Conservation (phyloP, 2,797 vertebrate genomes). For the Percopsis omiscomaycus region DNA sequence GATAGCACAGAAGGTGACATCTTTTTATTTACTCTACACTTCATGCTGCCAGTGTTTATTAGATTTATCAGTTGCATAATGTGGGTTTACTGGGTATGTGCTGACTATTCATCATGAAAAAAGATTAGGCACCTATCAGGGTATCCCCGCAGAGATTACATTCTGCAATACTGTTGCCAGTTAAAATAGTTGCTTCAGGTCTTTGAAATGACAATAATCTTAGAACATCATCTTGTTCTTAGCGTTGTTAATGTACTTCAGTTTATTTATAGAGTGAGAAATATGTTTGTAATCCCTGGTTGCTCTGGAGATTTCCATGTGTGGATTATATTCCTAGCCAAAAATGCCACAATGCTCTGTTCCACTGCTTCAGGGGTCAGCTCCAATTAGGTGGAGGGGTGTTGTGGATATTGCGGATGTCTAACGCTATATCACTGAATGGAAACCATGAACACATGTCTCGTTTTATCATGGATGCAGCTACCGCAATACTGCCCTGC, state of each 20-base stretch:
- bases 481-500: not conserved
- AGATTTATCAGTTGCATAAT: slow-evolving; percentile 37
- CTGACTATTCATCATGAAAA: no score
- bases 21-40: slow-evolving; percentile 32
- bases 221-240: slow-evolving; percentile 17
- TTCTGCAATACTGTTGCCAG: not conserved
- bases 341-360: slow-evolving; percentile 40
- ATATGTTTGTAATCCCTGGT: slow-evolving; percentile 38
- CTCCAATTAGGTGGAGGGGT: slow-evolving; percentile 35
- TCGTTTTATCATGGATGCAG: not conserved
- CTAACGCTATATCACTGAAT: slow-evolving; percentile 33
- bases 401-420: slow-evolving; percentile 8
- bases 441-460: slow-evolving; percentile 22
- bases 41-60: not conserved
- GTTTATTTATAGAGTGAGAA: slow-evolving; percentile 52
- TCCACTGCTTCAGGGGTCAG: slow-evolving; percentile 24
- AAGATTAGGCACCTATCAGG: not conserved
- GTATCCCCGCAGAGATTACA: not conserved
- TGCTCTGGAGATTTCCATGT: slow-evolving; percentile 43
- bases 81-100: slow-evolving; percentile 17
- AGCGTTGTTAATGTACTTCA: slow-evolving; percentile 34
- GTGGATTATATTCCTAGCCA: slow-evolving; percentile 45
- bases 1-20: slow-evolving; percentile 88
- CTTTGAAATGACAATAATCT: slow-evolving; percentile 15
- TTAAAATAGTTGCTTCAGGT: not conserved